Percentiles rank a stretch among this genome's conserved stretches.
Conservation (phyloP, 2,888 invertebrate genomes). For the Dusona sp. region DNA sequence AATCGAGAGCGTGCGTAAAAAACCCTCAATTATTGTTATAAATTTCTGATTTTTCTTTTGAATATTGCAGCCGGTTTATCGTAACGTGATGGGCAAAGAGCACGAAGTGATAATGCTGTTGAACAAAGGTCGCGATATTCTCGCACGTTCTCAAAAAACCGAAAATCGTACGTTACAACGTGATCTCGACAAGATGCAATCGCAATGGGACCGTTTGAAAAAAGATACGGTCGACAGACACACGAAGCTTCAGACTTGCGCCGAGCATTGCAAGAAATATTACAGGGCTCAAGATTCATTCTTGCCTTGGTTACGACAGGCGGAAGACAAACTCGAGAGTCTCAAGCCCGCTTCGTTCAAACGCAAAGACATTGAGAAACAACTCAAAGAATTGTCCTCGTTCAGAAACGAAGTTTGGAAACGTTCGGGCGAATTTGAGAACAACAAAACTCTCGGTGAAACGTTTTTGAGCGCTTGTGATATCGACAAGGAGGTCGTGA, state of each 20-base stretch:
- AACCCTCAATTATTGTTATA: background rate
- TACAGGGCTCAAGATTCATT: slow-evolving; percentile 93
- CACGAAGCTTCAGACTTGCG: slow-evolving; percentile 93
- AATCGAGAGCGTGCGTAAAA: background rate
- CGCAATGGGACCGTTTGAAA: slow-evolving; percentile 96
- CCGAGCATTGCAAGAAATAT: slow-evolving; percentile 95
- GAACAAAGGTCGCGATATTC: slow-evolving; percentile 93
- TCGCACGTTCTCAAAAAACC: slow-evolving; percentile 84
- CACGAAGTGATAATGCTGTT: slow-evolving; percentile 97
- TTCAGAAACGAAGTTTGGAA: slow-evolving; percentile 98
- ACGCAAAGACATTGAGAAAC: slow-evolving; percentile 94
- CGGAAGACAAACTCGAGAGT: slow-evolving; percentile 93
- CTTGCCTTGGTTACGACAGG: slow-evolving; percentile 94
- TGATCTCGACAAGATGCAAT: slow-evolving; percentile 95
- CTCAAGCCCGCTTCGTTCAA: slow-evolving; percentile 93
- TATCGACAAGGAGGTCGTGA: slow-evolving; percentile 95
- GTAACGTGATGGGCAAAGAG: slow-evolving; percentile 94
- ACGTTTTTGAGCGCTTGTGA: slow-evolving; percentile 95
- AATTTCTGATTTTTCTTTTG: slow-evolving; percentile 65
- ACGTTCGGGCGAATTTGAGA: slow-evolving; percentile 96
- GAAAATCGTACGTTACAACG: slow-evolving; percentile 89
- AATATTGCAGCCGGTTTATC: slow-evolving; percentile 89
- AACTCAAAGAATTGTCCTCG: slow-evolving; percentile 93
- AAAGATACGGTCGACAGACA: slow-evolving; percentile 95
- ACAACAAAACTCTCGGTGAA: slow-evolving; percentile 93